Percentiles rank a stretch among this genome's conserved stretches.
Conservation (phyloP, 2,113 vertebrate species). For the Lasiurus cinereus region DNA sequence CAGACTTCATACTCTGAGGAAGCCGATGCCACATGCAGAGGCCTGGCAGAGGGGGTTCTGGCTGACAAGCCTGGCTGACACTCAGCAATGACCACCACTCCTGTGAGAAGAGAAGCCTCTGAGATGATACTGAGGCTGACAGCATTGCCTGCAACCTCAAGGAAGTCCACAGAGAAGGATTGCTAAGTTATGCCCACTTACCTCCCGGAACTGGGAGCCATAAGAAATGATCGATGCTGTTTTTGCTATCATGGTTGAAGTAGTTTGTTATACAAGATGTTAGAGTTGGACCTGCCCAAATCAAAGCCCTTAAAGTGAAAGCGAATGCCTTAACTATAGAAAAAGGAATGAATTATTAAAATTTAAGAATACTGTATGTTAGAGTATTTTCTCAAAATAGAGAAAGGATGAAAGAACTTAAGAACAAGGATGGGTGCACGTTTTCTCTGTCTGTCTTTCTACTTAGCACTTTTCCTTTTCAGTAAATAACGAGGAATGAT, state of each 20-base stretch:
- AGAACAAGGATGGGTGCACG: background rate
- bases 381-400: background rate
- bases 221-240: background rate
- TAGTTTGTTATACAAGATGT: background rate
- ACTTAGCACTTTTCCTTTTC: background rate
- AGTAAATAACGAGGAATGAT: background rate
- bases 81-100: background rate
- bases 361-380: background rate
- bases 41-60: background rate
- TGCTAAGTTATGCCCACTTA: background rate
- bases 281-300: background rate
- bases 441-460: background rate
- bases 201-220: too few relatives aligned
- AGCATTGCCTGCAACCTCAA: background rate
- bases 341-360: constrained; percentile 1
- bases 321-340: background rate
- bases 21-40: background rate
- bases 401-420: background rate
- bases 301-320: background rate
- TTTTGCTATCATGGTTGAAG: background rate
- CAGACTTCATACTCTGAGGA: background rate
- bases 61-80: background rate
- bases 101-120: background rate
- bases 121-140: background rate
- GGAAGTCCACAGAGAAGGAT: background rate